These are phyloP conservation scores for Cariama cristata DNA, from an alignment of 2,113 vertebrate species.

Conservation along the genomic window DNA sequence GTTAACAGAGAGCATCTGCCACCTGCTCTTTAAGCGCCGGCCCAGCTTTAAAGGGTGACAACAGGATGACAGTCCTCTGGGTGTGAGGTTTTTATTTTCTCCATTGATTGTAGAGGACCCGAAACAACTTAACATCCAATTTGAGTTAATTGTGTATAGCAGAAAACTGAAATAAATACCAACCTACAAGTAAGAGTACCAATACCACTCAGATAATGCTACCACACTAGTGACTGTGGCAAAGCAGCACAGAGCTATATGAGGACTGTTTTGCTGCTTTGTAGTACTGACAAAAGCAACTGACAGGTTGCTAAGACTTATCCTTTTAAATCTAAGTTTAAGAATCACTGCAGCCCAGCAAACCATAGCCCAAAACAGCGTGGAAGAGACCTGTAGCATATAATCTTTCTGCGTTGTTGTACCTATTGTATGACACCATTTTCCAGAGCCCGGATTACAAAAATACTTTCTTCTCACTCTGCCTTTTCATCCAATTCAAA, in stretches of 20 bases:
- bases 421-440: neutral
- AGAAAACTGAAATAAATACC: neutral
- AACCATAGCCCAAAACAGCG: neutral
- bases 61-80: neutral
- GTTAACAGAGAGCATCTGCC: too few species aligned
- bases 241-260: neutral
- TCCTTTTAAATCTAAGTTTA: neutral
- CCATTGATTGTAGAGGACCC: rapidly evolving
- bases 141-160: neutral
- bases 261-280: neutral
- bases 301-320: neutral
- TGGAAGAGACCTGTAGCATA: neutral
- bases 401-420: neutral
- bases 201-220: neutral
- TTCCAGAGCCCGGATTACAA: neutral
- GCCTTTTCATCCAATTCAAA: neutral
- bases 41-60: too few species aligned
- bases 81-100: neutral
- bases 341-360: neutral
- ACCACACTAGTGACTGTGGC: neutral
- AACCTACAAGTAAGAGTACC: neutral
- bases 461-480: neutral
- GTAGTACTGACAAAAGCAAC: neutral
- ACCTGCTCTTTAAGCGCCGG: too few species aligned
- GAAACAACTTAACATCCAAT: neutral